Base-by-base conservation (phyloP, 1,140 invertebrate species). In the Anthonomus grandis region DNA sequence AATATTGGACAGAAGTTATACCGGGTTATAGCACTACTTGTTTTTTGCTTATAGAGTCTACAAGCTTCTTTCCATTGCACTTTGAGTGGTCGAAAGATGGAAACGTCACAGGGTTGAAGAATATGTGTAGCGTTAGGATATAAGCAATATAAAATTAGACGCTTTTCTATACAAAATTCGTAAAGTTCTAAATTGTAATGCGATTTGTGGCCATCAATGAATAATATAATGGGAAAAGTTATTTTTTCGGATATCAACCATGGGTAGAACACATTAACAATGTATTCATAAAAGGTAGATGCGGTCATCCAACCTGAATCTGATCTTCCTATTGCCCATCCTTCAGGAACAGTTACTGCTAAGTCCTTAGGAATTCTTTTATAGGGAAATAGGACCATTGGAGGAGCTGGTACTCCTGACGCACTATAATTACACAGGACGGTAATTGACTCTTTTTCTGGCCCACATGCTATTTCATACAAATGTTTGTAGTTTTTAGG, bases 151-250 rank as follows among this genome's bases (percentile, higher is more conserved):
- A 75, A 41, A 38, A 70, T 59, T 42, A 76, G 74, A 19, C 57
- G 44, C 60, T 73, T 62, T 42, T 70, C 31, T 41, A 52, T 42
- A 59, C 74, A 76, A 51, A 75, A 70, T 37, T 65, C 48, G 50
- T 67, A 70, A 8, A 74, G 22, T 25, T 69, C 57, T 24, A 73
- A 46, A 2, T 70, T 68, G 22, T 74, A 56, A 49, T 76, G 74
- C 2, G 70, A 70, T 38, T 64, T 68, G 57, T 76, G 72, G 1
- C 75, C 71, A 66, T 76, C 73, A 9, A 75, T 46, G 37, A 76
- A 72, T 6, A 76, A 38, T 5, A 74, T 54, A 17, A 73, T 51
- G 34, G 72, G 71, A 48, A 62, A 60, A 54, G 59, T 13, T 25
- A 74, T 68, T 18, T 68, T 56, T 17, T 65, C 61, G 38, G 66